Conservation (phyloP, 2,113 vertebrate species). For the Ibidorhyncha struthersii region DNA sequence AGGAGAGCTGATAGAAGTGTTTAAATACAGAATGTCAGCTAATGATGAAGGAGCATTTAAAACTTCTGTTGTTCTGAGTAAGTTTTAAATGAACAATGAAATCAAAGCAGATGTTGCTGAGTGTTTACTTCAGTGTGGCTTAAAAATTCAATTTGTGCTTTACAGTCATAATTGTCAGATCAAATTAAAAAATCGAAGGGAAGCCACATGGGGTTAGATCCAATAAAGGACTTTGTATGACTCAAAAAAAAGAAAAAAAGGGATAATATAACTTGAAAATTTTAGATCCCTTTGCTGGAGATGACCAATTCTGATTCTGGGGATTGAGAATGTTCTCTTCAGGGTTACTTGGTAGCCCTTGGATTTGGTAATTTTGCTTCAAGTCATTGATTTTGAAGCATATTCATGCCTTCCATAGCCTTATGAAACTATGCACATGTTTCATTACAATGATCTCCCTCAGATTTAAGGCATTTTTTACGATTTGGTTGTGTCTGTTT, state of each 20-base stretch:
- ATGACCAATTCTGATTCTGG: conserved; percentile 14
- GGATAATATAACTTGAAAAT: neutral
- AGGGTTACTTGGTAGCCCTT: neutral
- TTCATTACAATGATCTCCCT: neutral
- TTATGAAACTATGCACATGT: neutral
- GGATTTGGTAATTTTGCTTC: neutral
- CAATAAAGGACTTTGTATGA: neutral
- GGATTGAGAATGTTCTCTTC: neutral
- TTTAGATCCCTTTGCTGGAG: conserved; percentile 10
- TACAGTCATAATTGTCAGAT: conserved; percentile 54
- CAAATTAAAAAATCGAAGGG: conserved; percentile 54
- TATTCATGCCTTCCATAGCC: neutral
- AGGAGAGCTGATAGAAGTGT: neutral
- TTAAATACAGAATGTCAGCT: conserved; percentile 17
- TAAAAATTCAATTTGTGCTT: conserved; percentile 40
- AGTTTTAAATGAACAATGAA: conserved; percentile 28
- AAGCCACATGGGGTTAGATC: neutral
- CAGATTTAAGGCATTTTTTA: neutral
- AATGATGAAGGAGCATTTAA: neutral
- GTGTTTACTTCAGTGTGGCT: conserved; percentile 52
- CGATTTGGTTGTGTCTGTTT: neutral
- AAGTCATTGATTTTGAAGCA: neutral
- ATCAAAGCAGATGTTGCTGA: conserved; percentile 55
- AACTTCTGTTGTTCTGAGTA: conserved; percentile 4
- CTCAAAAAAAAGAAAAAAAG: neutral